phyloP scores from a whole-genome alignment of 1,140 invertebrate genomes.

The Cherax destructor region DNA sequence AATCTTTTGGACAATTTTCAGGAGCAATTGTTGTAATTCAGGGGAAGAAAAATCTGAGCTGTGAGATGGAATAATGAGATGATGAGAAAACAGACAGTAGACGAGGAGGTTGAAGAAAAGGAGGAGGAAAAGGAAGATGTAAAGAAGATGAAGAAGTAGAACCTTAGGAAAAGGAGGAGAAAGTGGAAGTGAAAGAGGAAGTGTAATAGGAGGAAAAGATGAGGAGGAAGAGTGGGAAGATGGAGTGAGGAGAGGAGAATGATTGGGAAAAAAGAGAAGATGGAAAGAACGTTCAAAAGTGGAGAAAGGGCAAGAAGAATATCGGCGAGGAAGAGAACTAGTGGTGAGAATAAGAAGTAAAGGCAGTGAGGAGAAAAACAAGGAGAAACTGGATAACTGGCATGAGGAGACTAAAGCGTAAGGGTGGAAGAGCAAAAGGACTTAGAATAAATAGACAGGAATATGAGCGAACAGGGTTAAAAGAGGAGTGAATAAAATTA shows the following conservation, averaged over 20 bases:
- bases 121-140: neutral
- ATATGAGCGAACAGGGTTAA: too few relatives aligned
- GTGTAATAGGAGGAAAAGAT: neutral
- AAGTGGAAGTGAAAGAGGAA: neutral
- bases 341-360: neutral
- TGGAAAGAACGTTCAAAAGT: neutral
- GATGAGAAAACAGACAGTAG: neutral
- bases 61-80: slow-evolving; percentile 3
- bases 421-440: too few relatives aligned
- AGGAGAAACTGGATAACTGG: too few relatives aligned
- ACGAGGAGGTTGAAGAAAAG: neutral
- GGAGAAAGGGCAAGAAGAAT: neutral
- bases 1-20: neutral
- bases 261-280: neutral
- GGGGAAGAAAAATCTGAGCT: neutral
- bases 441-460: too few relatives aligned
- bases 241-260: neutral
- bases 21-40: slow-evolving; percentile 3
- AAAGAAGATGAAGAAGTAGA: too few relatives aligned
- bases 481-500: too few relatives aligned
- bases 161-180: neutral
- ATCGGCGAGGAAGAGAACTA: neutral
- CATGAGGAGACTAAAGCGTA: too few relatives aligned
- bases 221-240: neutral
- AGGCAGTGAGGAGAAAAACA: too few relatives aligned